phyloP scores from a whole-genome alignment of 1,140 invertebrate species.

The Penaeus japonicus region DNA sequence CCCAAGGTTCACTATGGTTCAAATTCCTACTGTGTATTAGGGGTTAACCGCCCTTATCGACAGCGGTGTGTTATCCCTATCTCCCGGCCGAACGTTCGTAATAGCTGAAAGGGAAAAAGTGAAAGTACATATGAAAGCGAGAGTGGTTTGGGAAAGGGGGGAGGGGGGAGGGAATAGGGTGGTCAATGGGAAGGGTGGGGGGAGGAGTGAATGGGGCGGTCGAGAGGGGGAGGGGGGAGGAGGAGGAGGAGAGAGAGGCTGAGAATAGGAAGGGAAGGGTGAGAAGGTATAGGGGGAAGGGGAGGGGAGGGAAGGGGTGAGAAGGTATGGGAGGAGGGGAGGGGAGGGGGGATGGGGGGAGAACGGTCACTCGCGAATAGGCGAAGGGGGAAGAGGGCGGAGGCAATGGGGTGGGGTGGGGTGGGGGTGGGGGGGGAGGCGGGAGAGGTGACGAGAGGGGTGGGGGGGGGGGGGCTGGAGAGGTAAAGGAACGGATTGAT shows the following conservation, averaged over 20 bases:
- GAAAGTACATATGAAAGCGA: neutral
- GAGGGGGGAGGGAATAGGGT: neutral
- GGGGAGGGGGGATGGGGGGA: neutral
- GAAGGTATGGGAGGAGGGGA: neutral
- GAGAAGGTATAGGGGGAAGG: neutral
- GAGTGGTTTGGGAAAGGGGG: neutral
- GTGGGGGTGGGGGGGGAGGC: too few relatives aligned
- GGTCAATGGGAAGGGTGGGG: neutral
- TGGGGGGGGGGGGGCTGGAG: too few relatives aligned
- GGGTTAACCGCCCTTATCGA: too few relatives aligned
- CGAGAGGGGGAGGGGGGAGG: neutral
- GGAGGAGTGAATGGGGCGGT: neutral
- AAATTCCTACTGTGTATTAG: too few relatives aligned
- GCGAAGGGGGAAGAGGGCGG: neutral
- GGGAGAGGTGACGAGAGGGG: too few relatives aligned
- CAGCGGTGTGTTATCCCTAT: too few relatives aligned
- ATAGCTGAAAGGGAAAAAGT: neutral
- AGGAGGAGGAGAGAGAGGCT: neutral
- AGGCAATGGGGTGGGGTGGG: too few relatives aligned
- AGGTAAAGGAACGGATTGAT: too few relatives aligned
- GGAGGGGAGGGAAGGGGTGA: neutral
- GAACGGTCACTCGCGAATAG: neutral
- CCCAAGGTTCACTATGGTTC: too few relatives aligned
- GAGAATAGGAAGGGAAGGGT: neutral
- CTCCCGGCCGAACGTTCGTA: too few relatives aligned